Conservation (phyloP, 35 echinoderm and acorn worm genomes). For the Amphiura filiformis region DNA sequence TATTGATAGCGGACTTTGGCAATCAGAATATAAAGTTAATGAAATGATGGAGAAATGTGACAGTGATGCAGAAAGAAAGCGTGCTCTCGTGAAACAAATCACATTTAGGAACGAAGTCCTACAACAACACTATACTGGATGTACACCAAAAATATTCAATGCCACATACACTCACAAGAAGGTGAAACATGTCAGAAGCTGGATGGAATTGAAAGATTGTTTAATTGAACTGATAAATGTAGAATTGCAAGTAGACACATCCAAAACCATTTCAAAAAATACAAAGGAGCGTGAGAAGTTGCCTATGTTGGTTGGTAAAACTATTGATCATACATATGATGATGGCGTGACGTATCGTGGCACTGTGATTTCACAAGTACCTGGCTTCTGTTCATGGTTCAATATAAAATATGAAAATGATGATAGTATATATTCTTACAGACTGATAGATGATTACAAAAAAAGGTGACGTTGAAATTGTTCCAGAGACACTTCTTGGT, state of each 20-base stretch:
- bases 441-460: no score
- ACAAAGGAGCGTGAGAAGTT: no score
- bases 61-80: constrained; percentile 10
- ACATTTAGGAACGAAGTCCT: constrained; percentile 17
- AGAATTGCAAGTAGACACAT: not conserved
- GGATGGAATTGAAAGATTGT: not conserved
- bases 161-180: not conserved
- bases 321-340: no score
- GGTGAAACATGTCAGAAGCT: not conserved
- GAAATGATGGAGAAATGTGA: not conserved
- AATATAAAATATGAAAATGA: no score
- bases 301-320: no score
- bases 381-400: no score
- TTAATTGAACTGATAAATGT: not conserved
- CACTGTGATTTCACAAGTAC: no score
- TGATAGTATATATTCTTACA: no score
- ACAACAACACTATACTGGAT: not conserved
- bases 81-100: not conserved
- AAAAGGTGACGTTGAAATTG: no score
- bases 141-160: not conserved
- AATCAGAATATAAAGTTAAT: constrained; percentile 28
- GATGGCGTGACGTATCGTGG: no score
- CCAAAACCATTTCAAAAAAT: not conserved
- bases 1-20: constrained; percentile 28
- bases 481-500: no score